These are phyloP conservation scores for Bombyx mori DNA, from an alignment of 1,140 invertebrate species.

Conservation along the genomic window ASM3026992v2 NC_085112.1:8952001-8952500, in stretches of 20 bases:
- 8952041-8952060: constrained; percentile 9
- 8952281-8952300: constrained; percentile 9
- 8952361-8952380: no score
- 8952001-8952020: constrained; percentile 16
- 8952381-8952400: no score
- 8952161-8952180: constrained; percentile 27
- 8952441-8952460: no score
- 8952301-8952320: no score
- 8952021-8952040: constrained; percentile 14
- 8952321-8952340: no score
- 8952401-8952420: no score
- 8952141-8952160: constrained; percentile 14
- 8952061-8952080: constrained; percentile 9
- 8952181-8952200: constrained; percentile 37
- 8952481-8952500: no score
- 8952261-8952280: constrained; percentile 17
- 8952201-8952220: constrained; percentile 34
- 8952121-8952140: constrained; percentile 16
- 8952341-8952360: no score
- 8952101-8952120: constrained; percentile 7
- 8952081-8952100: constrained; percentile 10
- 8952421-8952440: no score
- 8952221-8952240: constrained; percentile 18
- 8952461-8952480: no score
- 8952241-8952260: constrained; percentile 32